phyloP scores from a whole-genome alignment of 2,797 vertebrate species.

The Sardinella longiceps region DNA sequence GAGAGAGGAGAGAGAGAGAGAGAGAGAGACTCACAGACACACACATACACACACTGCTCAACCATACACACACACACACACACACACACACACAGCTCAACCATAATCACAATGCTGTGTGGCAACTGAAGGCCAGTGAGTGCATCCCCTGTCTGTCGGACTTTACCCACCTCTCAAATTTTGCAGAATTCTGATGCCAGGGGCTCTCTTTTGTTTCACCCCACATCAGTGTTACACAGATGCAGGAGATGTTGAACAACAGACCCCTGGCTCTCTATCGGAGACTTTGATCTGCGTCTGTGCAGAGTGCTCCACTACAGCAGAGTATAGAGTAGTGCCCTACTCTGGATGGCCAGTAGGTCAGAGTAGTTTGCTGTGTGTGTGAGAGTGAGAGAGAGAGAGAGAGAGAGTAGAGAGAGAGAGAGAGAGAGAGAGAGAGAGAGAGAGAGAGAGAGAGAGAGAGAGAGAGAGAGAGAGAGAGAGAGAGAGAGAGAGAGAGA shows the following conservation, averaged over 20 bases:
- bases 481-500: neutral
- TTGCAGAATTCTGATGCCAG: too few relatives aligned
- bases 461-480: neutral
- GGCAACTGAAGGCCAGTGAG: neutral
- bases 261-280: neutral
- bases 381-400: neutral
- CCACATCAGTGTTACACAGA: too few relatives aligned
- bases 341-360: too few relatives aligned
- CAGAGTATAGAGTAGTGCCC: too few relatives aligned
- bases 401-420: neutral
- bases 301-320: neutral
- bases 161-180: too few relatives aligned
- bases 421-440: neutral
- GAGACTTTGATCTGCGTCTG: neutral
- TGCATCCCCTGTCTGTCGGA: neutral
- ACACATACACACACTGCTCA: too few relatives aligned
- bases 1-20: too few relatives aligned
- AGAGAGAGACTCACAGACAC: too few relatives aligned
- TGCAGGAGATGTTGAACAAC: neutral
- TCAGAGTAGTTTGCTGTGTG: too few relatives aligned
- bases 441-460: neutral
- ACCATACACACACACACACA: neutral
- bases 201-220: too few relatives aligned
- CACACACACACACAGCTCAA: neutral
- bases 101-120: too few relatives aligned